Conservation (phyloP, 2,113 vertebrate genomes). For the Pituophis catenifer region DNA sequence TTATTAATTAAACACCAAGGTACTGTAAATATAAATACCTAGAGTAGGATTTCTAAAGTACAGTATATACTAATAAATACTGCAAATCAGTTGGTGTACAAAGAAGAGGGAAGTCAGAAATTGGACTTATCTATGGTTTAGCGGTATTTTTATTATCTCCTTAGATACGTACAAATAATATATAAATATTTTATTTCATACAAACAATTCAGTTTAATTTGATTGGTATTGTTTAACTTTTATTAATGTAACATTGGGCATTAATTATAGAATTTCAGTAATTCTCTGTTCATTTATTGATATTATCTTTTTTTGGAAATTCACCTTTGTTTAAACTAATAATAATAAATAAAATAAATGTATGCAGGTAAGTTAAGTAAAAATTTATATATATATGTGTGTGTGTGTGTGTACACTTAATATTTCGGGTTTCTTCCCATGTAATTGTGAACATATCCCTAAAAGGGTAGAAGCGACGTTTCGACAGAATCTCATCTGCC, state of each 20-base stretch:
- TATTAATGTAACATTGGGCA: background rate
- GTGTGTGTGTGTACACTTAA: no score
- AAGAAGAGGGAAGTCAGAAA: background rate
- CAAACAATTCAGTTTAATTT: background rate
- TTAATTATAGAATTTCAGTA: background rate
- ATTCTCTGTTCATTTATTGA: background rate
- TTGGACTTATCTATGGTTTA: background rate
- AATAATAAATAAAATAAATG: background rate
- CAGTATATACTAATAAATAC: background rate
- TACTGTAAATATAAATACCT: background rate
- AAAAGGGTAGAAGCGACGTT: no score
- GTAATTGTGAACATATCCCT: no score
- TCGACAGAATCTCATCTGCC: no score
- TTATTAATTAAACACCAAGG: background rate
- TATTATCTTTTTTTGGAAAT: background rate
- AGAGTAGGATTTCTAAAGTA: background rate
- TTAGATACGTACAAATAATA: background rate
- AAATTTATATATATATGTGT: no score
- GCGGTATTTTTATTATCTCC: background rate
- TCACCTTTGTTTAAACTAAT: background rate
- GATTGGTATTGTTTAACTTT: background rate
- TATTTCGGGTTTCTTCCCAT: no score
- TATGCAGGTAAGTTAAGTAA: background rate
- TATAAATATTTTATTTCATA: background rate
- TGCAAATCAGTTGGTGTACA: background rate